These are phyloP conservation scores for Forficula auricularia DNA, from an alignment of 1,140 invertebrate genomes.

Conservation along the genomic window DNA sequence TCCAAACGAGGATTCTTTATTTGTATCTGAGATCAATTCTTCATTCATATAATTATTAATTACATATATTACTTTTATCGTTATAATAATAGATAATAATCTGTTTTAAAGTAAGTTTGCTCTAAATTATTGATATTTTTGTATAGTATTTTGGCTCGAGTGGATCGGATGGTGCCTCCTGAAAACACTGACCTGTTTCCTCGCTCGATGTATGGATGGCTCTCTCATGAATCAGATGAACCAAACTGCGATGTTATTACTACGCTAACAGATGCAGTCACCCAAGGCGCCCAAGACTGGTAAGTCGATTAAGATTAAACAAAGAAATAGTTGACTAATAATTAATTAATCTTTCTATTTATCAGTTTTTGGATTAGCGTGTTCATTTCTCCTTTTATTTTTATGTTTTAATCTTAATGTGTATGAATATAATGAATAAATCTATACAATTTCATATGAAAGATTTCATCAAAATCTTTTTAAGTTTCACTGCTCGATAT, in stretches of 20 bases:
- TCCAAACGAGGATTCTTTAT: no score
- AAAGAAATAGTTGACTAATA: background rate
- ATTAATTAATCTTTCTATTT: slow-evolving; percentile 3
- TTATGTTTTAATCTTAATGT: no score
- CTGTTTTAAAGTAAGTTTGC: background rate
- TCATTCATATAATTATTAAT: no score
- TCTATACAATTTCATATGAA: no score
- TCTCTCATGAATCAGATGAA: slow-evolving; percentile 33
- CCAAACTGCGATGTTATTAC: slow-evolving; percentile 35
- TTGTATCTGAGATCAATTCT: no score
- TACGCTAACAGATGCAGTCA: slow-evolving; percentile 44
- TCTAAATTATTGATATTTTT: background rate
- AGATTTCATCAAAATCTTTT: no score
- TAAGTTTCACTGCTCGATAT: no score
- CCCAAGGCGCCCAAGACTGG: slow-evolving; percentile 55
- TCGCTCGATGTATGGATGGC: slow-evolving; percentile 41
- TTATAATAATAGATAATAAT: background rate
- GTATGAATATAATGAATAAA: no score
- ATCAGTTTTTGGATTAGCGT: background rate
- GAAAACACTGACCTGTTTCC: slow-evolving; percentile 48
- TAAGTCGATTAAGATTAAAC: slow-evolving; percentile 14
- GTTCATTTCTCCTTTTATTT: background rate
- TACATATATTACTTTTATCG: no score
- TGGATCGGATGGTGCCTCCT: slow-evolving; percentile 37
- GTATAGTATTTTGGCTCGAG: slow-evolving; percentile 39